phyloP scores from a whole-genome alignment of 2,113 vertebrate genomes.

The Trochalopteron elliotii region DNA sequence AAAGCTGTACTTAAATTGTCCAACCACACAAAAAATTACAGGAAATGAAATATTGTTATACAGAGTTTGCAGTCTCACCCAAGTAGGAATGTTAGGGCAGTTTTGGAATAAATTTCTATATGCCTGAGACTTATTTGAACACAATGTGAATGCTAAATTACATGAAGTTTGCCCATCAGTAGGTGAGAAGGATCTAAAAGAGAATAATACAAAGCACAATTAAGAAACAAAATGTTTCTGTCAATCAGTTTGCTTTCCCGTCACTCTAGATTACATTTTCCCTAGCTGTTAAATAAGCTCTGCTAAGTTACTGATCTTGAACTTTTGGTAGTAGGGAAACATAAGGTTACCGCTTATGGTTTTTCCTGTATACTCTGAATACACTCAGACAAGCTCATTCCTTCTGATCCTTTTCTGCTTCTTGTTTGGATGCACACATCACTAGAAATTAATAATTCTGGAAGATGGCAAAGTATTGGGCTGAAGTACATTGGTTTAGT shows the following conservation, averaged over 20 bases:
- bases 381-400: background rate
- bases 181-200: background rate
- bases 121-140: background rate
- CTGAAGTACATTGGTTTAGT: background rate
- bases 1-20: background rate
- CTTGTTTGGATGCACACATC: conserved; percentile 42
- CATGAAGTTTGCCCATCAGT: background rate
- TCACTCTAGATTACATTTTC: conserved; percentile 27
- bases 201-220: conserved; percentile 10
- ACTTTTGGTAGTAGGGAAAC: background rate
- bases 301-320: conserved; percentile 7
- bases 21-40: background rate
- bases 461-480: conserved; percentile 10
- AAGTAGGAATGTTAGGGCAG: background rate
- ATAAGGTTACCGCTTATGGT: background rate
- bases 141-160: background rate
- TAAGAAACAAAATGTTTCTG: conserved; percentile 41
- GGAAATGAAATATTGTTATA: background rate
- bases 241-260: conserved; percentile 8
- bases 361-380: background rate
- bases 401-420: conserved; percentile 26
- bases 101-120: background rate
- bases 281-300: conserved; percentile 31
- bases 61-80: background rate
- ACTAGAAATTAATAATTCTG: conserved; percentile 52